These are phyloP conservation scores for Galagoides demidoff DNA, from an alignment of 2,797 vertebrate species.

Conservation along the genomic window DNA sequence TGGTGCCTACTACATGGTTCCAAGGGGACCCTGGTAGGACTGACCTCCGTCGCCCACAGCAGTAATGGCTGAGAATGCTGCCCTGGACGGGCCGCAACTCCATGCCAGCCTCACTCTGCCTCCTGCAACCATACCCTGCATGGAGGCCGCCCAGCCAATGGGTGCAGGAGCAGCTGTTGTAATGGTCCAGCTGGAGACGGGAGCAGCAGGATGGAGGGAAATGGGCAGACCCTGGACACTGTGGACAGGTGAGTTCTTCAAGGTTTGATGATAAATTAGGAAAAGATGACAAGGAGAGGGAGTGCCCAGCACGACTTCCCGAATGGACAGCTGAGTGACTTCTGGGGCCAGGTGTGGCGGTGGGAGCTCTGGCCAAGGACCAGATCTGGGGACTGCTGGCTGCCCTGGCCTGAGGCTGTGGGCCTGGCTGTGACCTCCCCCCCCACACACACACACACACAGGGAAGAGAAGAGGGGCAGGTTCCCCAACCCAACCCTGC, in stretches of 20 bases:
- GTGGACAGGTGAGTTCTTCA: background rate
- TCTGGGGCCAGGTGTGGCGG: no score
- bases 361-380: background rate
- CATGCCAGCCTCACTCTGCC: rapidly evolving
- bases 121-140: background rate
- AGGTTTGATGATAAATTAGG: background rate
- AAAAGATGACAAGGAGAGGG: background rate
- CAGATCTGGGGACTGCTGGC: background rate
- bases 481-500: rapidly evolving
- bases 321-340: background rate
- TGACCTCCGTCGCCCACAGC: background rate
- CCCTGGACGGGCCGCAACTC: background rate
- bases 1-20: background rate
- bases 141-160: no score
- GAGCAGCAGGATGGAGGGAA: rapidly evolving
- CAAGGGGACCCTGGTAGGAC: background rate
- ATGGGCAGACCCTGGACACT: background rate
- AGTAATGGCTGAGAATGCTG: no score
- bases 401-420: rapidly evolving
- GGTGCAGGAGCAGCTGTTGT: background rate
- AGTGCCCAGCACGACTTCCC: rapidly evolving
- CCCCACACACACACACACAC: no score
- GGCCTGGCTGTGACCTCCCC: background rate
- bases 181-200: rapidly evolving
- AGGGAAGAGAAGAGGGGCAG: background rate